Base-by-base conservation (phyloP, 1,140 invertebrate genomes). In the Ips nitidus region DNA sequence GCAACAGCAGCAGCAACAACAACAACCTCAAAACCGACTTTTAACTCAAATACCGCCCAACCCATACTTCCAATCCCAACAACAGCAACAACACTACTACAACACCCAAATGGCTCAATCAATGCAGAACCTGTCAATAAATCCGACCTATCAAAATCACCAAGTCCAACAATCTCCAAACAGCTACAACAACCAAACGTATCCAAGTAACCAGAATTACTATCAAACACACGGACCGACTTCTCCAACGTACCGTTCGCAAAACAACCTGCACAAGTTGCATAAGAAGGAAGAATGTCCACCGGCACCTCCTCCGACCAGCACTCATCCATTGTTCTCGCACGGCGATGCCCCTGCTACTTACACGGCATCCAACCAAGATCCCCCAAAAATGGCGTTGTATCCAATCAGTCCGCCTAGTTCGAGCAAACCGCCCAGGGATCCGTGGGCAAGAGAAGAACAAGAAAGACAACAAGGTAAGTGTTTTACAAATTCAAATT, bases 401-500 rank as follows among this genome's bases (percentile, higher is more conserved):
- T 88, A 92, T 82, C 86, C 84, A 6, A 70, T 83, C 2, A 66
- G 76, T 73, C 74, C 80, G 69, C 74, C 76, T 42, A 74, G 75
- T 69, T 80, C 75, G 57, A 75, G 73, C 40, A 78, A 78, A 69
- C 68, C 76, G 7, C 73, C 78, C 72, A 72, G 84, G 84, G 94
- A 93, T 84, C 93, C 93, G 1, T 95, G 93, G 94, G 91, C 94
- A 74, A 83, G 92, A 59, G 94, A 95, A 83, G 93, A 94, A 80
- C 88, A 91, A 72, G 93, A 96, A 82, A 90, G 88, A 77, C 90
- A 92, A 81, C 85, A 87, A 71, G 67, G 67, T 69, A 56, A 53
- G 52, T 22, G 22, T 22, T 22, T 22, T 22, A 22, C 22, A 22
- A 22, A 40, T 3, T 22, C 37, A 6, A 22, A 6, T 22, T 22